Conservation (phyloP, 2,888 invertebrate genomes). For the Mesoligia furuncula region DNA sequence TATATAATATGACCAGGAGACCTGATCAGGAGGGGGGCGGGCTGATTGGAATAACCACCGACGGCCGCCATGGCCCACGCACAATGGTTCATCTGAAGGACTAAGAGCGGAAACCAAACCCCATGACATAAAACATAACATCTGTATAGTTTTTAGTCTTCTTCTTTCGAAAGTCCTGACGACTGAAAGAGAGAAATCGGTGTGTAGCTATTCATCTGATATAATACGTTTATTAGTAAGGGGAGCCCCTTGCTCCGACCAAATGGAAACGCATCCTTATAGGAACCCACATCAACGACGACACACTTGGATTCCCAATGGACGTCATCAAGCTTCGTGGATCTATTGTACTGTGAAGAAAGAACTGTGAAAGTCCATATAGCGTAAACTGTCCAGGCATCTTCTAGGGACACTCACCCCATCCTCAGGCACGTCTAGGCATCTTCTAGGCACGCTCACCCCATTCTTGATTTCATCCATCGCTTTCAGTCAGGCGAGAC, state of each 20-base stretch:
- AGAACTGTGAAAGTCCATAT: not conserved
- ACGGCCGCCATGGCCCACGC: too few species aligned
- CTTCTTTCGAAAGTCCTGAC: too few species aligned
- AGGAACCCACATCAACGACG: not conserved
- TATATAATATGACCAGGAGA: too few species aligned
- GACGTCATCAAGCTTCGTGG: not conserved
- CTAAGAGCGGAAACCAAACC: too few species aligned
- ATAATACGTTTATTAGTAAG: too few species aligned
- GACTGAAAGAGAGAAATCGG: too few species aligned
- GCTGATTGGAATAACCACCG: too few species aligned
- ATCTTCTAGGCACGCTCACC: not conserved
- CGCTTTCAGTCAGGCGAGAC: not conserved
- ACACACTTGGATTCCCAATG: not conserved
- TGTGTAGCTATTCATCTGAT: too few species aligned
- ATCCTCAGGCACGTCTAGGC: not conserved
- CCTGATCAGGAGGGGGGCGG: too few species aligned
- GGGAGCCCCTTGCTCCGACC: not conserved
- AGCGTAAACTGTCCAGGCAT: not conserved
- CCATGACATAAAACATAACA: too few species aligned
- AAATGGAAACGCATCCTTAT: not conserved
- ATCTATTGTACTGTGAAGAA: not conserved
- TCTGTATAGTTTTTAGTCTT: too few species aligned
- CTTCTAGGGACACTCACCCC: not conserved
- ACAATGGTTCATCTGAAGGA: too few species aligned
- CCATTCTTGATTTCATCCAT: not conserved